These are phyloP conservation scores for Trichacis sp. DNA, from an alignment of 2,888 invertebrate genomes.

Conservation along the genomic window DNA sequence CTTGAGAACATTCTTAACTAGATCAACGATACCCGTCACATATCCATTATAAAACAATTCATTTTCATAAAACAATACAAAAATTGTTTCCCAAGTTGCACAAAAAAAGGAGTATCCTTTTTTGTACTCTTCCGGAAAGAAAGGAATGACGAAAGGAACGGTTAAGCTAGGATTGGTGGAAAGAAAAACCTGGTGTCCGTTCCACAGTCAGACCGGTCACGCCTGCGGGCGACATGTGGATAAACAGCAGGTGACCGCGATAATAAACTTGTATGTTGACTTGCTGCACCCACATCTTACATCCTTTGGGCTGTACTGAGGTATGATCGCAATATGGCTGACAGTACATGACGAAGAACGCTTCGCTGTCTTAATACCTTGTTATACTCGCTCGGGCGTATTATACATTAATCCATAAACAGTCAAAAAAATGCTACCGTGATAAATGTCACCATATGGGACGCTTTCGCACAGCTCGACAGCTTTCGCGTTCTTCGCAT, in stretches of 20 bases:
- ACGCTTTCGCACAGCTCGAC: neutral
- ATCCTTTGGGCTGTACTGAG: slow-evolving; percentile 22
- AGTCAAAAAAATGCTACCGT: neutral
- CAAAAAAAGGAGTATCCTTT: neutral
- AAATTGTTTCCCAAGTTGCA: no score
- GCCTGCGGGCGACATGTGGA: slow-evolving; percentile 59
- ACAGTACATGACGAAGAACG: slow-evolving; percentile 1
- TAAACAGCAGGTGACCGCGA: slow-evolving; percentile 57
- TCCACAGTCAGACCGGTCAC: slow-evolving; percentile 39
- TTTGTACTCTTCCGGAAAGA: neutral
- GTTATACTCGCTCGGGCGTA: neutral
- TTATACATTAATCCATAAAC: slow-evolving; percentile 2
- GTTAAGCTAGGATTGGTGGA: slow-evolving; percentile 43
- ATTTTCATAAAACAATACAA: no score
- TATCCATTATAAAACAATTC: no score
- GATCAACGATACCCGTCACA: no score
- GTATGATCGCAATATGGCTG: slow-evolving; percentile 14
- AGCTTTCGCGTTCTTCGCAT: neutral
- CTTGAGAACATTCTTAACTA: no score
- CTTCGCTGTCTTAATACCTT: neutral
- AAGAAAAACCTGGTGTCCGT: slow-evolving; percentile 52
- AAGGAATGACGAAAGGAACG: neutral
- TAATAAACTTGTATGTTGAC: slow-evolving; percentile 37
- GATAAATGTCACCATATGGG: neutral
- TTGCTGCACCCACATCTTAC: slow-evolving; percentile 52